Base-by-base conservation (phyloP, 1,140 invertebrate genomes). In the Agrilus planipennis region DNA sequence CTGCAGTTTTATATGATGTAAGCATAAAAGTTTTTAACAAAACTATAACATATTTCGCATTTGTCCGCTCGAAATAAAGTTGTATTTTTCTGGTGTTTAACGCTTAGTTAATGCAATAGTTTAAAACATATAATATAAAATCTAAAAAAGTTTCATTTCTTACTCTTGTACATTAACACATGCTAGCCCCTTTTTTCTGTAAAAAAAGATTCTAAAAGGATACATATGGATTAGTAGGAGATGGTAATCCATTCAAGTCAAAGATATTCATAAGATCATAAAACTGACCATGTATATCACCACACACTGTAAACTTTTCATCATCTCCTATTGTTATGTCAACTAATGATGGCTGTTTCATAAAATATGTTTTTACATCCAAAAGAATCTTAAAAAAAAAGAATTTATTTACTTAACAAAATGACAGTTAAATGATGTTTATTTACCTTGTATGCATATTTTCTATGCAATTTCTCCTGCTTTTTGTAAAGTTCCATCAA, bases 201-300 rank as follows among this genome's bases (percentile, higher is more conserved):
- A n/a, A n/a, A 25, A 25, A 25, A 5, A 6, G 29, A 5, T 10
- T 6, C n/a, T 12, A 35, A 65, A 72, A 72, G 68, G 68, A 71
- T 81, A 88, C 81, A 71, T 98, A 99, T 44, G 95, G 94, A 72
- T 99, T 99, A 28, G 73, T 78, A 60, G 87, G 77, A 9, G 89
- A 94, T 10, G 96, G 96, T 27, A 93, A 63, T 9, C 93, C 95
- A 68, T 99, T 99, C 27, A 98, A 68, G 57, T 92, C 73, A 69
- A 99, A 99, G 50, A 99, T 96, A 68, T 99, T 96, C 69, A 96
- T 76, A 31, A 99, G 67, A 70, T 99, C 96, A 66, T 93, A 99
- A 69, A 81, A 99, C 67, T 99, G 96, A 16, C 96, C 96, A 65
- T 99, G 95, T 53, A 99, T 92, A 66, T 99, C 96, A n/a, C 96